Base-by-base conservation (phyloP, 2,797 vertebrate genomes). In the Propithecus perrieri region DNA sequence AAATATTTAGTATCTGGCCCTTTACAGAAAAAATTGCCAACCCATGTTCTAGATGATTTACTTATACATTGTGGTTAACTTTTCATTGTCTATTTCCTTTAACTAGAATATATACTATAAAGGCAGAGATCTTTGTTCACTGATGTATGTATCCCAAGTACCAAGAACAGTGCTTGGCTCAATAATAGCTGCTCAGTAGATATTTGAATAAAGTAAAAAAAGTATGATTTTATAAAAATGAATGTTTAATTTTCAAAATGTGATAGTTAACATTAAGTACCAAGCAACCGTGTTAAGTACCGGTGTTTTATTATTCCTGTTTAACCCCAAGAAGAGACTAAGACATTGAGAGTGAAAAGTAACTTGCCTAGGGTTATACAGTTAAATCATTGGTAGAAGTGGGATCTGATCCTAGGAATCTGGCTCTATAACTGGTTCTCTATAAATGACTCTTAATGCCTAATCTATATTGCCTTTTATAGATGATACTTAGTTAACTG, bases 171-270 rank as follows among this genome's bases (percentile, higher is more conserved):
- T 95, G 61, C 33, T 14, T 76, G 30, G 61, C 38, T 91, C 33
- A 53, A 48, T 84, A 61, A 41, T 57, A 75, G n/a, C 57, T 88
- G 35, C 48, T 89, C 38, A 33, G 35, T 89, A 89, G 84, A 46
- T 93, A 50, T 24, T 59, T 76, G 46, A 89, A 69, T 67, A 83
- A 48, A 81, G 13, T 83, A 69, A 86, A 74, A 85, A 89, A 11
- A 10, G 20, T 38, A 57, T 83, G 72, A n/a, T 33, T 87, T 86
- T 96, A 69, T 92, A 83, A 92, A 96, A 92, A 55, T 20, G 35
- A 89, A 65, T 90, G 61, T 69, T 93, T 91, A 80, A 63, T 72
- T 95, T 97, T 96, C 57, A 96, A 57, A 91, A 63, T 94, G 71
- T 71, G 18, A n/a, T 88, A 89, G 43, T 28, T 63, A 63, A 18